phyloP scores from a whole-genome alignment of 2,113 vertebrate species.

The Cryptomyrus ogoouensis region DNA sequence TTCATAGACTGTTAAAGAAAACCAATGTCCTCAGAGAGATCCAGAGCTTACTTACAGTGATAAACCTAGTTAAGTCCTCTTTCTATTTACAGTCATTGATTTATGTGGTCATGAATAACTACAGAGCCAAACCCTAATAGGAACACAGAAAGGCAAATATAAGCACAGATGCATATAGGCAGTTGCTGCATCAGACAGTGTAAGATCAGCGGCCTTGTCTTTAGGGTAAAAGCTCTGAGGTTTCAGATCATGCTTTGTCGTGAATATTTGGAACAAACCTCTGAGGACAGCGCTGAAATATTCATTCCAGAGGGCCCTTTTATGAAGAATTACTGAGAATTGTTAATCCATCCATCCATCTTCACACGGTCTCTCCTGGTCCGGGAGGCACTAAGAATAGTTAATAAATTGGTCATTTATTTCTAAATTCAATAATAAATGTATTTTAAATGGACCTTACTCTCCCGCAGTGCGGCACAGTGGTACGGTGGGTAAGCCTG shows the following conservation, averaged over 20 bases:
- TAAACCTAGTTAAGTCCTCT: neutral
- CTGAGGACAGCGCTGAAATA: neutral
- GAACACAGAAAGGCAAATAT: neutral
- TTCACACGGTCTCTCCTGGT: neutral
- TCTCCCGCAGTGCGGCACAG: neutral
- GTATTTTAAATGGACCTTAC: neutral
- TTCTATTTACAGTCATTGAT: neutral
- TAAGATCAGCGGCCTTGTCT: neutral
- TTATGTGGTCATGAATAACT: neutral
- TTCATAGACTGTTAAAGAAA: neutral
- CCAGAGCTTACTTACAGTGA: neutral
- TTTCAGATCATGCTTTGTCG: neutral
- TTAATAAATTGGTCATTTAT: neutral
- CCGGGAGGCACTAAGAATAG: neutral
- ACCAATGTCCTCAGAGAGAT: neutral
- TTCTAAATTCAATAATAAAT: neutral
- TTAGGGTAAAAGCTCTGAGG: neutral
- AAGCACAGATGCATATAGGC: neutral
- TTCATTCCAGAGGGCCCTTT: neutral
- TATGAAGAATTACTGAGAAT: neutral
- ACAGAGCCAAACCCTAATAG: neutral
- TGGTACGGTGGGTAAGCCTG: neutral
- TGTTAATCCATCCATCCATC: neutral
- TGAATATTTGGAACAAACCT: slow-evolving; percentile 5
- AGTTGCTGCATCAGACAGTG: neutral